phyloP scores from a whole-genome alignment of 1,140 invertebrate species.

The Brachystomella parvula region DNA sequence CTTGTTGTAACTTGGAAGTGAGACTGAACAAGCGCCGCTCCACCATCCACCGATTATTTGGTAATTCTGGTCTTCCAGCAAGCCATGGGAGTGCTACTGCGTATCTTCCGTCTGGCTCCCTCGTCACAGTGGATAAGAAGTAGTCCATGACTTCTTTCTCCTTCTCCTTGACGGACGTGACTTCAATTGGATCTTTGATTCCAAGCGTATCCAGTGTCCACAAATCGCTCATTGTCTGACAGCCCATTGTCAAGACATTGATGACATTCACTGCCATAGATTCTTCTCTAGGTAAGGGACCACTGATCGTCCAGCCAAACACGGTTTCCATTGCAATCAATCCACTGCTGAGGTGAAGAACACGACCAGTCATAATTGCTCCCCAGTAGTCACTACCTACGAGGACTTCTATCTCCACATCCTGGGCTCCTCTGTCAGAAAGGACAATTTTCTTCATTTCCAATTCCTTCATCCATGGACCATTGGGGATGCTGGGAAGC shows the following conservation, averaged over 20 bases:
- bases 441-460: not conserved
- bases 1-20: constrained; percentile 16
- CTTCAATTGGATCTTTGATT: constrained; percentile 41
- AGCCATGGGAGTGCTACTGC: constrained; percentile 40
- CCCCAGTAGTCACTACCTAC: constrained; percentile 18
- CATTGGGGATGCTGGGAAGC: not conserved
- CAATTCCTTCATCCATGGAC: not conserved
- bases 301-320: constrained; percentile 42
- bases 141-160: constrained; percentile 35
- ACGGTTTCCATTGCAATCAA: constrained; percentile 35
- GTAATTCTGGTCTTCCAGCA: constrained; percentile 35
- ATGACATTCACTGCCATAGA: not conserved
- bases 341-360: not conserved
- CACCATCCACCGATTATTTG: constrained; percentile 36
- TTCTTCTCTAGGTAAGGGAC: constrained; percentile 17
- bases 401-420: constrained; percentile 4
- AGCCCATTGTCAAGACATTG: constrained; percentile 27
- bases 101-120: constrained; percentile 37
- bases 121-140: constrained; percentile 38
- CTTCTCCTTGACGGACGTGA: constrained; percentile 31
- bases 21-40: not conserved
- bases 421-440: not conserved
- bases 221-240: constrained; percentile 37
- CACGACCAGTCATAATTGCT: constrained; percentile 9
- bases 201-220: constrained; percentile 42